Evolutionary conservation across 2,888 invertebrate genomes (phyloP), one percentile per base, ranked within the genome.

Genomic region (Hypolimnas misippus): DNA sequence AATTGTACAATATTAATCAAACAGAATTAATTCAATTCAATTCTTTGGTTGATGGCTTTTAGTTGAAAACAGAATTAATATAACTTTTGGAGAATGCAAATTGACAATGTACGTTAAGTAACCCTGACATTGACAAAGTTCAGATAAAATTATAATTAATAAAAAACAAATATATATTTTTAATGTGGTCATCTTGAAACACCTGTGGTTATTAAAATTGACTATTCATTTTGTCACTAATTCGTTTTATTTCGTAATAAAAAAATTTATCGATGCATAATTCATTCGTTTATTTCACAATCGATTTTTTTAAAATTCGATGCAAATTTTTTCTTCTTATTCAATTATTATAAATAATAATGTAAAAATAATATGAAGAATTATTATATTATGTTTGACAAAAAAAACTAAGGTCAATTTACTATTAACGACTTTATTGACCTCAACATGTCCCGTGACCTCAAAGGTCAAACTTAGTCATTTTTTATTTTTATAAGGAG

Each of bases 381-480:
- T n/a, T n/a, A n/a, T n/a, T n/a, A n/a, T n/a, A n/a, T n/a, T n/a
- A n/a, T n/a, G n/a, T n/a, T n/a, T n/a, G n/a, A n/a, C n/a, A 4
- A 33, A 33, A 33, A 33, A 33, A 33, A 8, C 33, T 33, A 12
- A 33, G 33, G 33, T 33, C 33, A 6, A 8, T 33, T 33, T 33
- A 10, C 10, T 12, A 8, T 33, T 33, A 33, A 33, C 12, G 33
- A 33, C 8, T 33, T 2, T 33, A 2, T 33, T 21, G 21, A 53
- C 17, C 21, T 38, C 33, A 56, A 29, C 25, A 19, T 25, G 38
- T 40, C 14, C 5, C n/a, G n/a, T n/a, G n/a, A n/a, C n/a, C n/a
- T n/a, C n/a, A 12, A n/a, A 55, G 14, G 51, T 51, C 14, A 33
- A 29, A 33, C 3, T 51, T n/a, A n/a, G n/a, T n/a, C n/a, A n/a